phyloP scores from a whole-genome alignment of 30 jellyfish, hydroid and myxozoan genomes.

The Hydractinia echinata region DNA sequence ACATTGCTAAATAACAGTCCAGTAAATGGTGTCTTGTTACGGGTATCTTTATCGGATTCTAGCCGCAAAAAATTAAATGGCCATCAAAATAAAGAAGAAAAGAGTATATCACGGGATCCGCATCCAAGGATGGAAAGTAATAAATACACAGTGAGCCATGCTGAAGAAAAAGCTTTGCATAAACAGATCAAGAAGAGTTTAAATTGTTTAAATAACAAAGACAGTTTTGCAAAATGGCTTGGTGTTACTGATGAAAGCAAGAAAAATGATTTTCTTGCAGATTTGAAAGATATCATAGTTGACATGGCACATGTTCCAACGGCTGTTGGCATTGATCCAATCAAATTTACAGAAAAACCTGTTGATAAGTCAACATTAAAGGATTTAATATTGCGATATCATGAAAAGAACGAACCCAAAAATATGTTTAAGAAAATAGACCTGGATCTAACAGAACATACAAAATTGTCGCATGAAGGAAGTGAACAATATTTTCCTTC shows the following conservation, averaged over 20 bases:
- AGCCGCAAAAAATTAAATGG: neutral
- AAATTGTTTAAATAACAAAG: neutral
- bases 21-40: neutral
- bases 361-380: neutral
- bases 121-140: conserved; percentile 4
- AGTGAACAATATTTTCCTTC: neutral
- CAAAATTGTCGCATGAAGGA: neutral
- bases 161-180: neutral
- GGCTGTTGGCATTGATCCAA: conserved; percentile 15
- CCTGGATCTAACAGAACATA: neutral
- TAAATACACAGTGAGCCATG: neutral
- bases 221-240: conserved; percentile 6
- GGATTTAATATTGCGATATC: conserved; percentile 4
- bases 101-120: neutral
- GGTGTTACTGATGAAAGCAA: neutral
- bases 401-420: conserved; percentile 1
- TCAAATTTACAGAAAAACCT: neutral
- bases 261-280: neutral
- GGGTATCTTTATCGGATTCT: neutral
- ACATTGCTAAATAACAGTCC: neutral
- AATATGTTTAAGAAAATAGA: conserved; percentile 2
- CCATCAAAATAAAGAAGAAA: neutral
- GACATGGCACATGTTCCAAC: conserved; percentile 9
- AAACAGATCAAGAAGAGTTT: neutral
- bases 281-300: neutral